These are phyloP conservation scores for Pipistrellus pygmaeus DNA, from an alignment of 2,797 vertebrate genomes.

Conservation along the genomic window DNA sequence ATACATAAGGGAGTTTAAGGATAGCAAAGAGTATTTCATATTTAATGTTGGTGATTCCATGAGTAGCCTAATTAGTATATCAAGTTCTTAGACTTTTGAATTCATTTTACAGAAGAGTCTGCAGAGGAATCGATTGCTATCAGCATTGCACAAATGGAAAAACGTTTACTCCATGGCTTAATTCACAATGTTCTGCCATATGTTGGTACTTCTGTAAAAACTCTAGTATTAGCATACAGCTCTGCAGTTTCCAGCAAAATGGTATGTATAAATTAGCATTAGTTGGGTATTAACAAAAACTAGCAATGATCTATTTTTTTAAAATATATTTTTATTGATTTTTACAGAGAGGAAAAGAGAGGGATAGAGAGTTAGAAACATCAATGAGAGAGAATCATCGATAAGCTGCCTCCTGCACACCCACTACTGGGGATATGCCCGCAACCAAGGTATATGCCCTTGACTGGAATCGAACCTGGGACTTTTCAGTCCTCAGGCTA, in stretches of 20 bases:
- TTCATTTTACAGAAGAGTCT: conserved; percentile 91
- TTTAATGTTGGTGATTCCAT: conserved; percentile 55
- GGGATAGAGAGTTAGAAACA: no score
- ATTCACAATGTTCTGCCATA: conserved; percentile 95
- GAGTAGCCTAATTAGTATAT: conserved; percentile 49
- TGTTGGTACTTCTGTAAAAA: conserved; percentile 94
- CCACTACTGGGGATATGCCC: no score
- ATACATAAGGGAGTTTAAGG: conserved; percentile 16
- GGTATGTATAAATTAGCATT: conserved; percentile 87
- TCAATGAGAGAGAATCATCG: no score
- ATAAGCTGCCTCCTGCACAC: no score
- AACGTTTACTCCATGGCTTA: conserved; percentile 94
- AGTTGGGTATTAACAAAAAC: conserved; percentile 49
- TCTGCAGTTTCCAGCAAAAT: conserved; percentile 97
- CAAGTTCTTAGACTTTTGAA: conserved; percentile 64
- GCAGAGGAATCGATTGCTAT: conserved; percentile 91
- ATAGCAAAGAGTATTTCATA: conserved; percentile 40
- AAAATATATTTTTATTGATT: no score
- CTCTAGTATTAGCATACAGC: conserved; percentile 96
- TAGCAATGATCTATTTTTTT: neutral
- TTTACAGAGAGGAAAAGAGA: no score
- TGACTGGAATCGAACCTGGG: no score
- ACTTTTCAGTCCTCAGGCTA: no score
- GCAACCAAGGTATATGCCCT: no score
- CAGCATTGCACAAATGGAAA: conserved; percentile 93